Evolutionary conservation across 2,797 vertebrate species (phyloP).

Genomic region (Cyprinella venusta): DNA sequence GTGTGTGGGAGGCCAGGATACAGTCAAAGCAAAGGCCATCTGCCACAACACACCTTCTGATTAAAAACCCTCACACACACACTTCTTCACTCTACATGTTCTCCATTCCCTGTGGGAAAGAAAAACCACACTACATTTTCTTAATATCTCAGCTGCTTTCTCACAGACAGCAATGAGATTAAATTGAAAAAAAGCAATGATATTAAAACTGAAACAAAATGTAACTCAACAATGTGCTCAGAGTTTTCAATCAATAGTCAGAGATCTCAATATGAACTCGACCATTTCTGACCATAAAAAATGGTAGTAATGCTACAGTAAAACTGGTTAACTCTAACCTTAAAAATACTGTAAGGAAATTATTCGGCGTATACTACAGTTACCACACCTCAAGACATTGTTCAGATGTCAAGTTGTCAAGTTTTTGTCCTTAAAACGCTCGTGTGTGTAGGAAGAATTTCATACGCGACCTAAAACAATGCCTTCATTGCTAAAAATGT

Average conservation of each 20-base stretch:
- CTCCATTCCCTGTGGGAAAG: not conserved
- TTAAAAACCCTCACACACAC: constrained; percentile 38
- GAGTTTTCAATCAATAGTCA: not conserved
- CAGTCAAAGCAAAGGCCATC: constrained; percentile 71
- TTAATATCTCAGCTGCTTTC: not conserved
- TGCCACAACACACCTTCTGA: constrained; percentile 46
- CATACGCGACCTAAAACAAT: too few species aligned
- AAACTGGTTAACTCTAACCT: too few species aligned
- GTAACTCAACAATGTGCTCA: not conserved
- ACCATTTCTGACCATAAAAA: not conserved
- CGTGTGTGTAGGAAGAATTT: too few species aligned
- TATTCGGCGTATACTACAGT: too few species aligned
- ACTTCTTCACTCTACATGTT: constrained; percentile 9
- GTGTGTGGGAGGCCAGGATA: constrained; percentile 70
- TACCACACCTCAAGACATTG: too few species aligned
- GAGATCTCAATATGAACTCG: not conserved
- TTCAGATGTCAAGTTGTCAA: too few species aligned
- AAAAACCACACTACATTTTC: not conserved
- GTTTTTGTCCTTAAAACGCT: too few species aligned
- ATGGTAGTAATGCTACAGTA: not conserved
- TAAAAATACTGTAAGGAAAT: too few species aligned
- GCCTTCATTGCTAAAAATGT: too few species aligned
- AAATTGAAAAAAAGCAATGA: too few species aligned
- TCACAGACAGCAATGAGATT: not conserved
- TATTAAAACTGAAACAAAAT: not conserved